Evolutionary conservation across 2,113 vertebrate species (phyloP).

Genomic region (Spheniscus mendiculus): DNA sequence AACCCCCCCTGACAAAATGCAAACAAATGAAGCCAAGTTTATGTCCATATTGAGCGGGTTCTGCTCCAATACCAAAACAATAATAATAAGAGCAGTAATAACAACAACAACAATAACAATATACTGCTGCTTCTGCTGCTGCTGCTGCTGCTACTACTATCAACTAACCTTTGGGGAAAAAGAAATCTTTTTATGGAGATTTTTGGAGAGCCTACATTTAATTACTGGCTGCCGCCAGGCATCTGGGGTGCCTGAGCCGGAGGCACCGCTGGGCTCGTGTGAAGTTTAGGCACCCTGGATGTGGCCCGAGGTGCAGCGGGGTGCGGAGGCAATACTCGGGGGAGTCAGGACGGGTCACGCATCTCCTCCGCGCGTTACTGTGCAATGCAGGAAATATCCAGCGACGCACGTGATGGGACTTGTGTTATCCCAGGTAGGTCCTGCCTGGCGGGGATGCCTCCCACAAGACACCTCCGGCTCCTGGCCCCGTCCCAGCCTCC

Average conservation of each 20-base stretch:
- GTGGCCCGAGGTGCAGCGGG: accelerated
- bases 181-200: accelerated
- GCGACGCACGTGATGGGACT: accelerated
- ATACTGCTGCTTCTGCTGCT: no score
- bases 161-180: background rate
- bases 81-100: accelerated
- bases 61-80: background rate
- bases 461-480: background rate
- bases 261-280: no score
- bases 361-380: background rate
- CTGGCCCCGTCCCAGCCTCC: background rate
- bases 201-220: background rate
- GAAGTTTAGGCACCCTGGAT: background rate
- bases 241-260: accelerated
- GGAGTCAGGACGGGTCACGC: background rate
- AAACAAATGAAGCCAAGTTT: background rate
- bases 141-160: no score
- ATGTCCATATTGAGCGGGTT: accelerated
- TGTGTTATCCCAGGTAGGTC: background rate
- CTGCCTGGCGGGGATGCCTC: background rate
- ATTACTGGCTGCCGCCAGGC: no score
- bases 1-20: background rate
- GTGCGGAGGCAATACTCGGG: background rate
- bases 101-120: accelerated
- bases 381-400: background rate